Evolutionary conservation across 1,140 invertebrate genomes (phyloP).

Genomic region (Diploscapter pachys): DNA sequence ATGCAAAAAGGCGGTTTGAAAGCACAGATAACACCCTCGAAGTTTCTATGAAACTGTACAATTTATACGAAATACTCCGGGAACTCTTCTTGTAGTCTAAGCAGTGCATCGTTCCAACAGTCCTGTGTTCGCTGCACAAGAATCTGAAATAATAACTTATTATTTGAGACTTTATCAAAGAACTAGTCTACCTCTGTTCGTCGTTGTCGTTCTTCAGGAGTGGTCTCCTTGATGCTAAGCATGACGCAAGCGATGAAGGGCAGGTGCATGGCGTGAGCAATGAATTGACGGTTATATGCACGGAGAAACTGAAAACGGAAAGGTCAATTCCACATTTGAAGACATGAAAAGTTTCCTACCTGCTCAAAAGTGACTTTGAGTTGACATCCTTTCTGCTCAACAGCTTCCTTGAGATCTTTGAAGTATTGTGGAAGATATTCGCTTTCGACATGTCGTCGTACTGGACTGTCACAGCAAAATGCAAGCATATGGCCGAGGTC

Average conservation of each 20-base stretch:
- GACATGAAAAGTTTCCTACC: too few species aligned
- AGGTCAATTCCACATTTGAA: not conserved
- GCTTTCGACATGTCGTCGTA: slow-evolving; percentile 6
- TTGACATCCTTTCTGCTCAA: not conserved
- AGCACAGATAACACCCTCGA: too few species aligned
- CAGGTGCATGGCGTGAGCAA: slow-evolving; percentile 9
- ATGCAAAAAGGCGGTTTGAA: too few species aligned
- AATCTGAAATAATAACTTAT: too few species aligned
- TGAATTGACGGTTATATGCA: slow-evolving; percentile 6
- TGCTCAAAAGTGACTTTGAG: not conserved
- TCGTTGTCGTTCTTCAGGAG: not conserved
- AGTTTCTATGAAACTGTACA: too few species aligned
- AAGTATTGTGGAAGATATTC: slow-evolving; percentile 7
- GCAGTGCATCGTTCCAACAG: too few species aligned
- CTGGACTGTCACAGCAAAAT: slow-evolving; percentile 6
- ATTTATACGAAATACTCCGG: too few species aligned
- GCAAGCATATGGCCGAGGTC: slow-evolving; percentile 10
- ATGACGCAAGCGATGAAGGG: slow-evolving; percentile 10
- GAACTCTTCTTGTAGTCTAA: too few species aligned
- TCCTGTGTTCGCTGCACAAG: too few species aligned
- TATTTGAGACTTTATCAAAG: too few species aligned
- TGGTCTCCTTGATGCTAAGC: slow-evolving; percentile 3
- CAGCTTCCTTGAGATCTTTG: not conserved
- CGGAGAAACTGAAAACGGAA: slow-evolving; percentile 8
- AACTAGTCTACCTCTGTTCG: too few species aligned